Base-by-base conservation (phyloP, 2,888 invertebrate genomes). In the Drosophila suboccidentalis region DNA sequence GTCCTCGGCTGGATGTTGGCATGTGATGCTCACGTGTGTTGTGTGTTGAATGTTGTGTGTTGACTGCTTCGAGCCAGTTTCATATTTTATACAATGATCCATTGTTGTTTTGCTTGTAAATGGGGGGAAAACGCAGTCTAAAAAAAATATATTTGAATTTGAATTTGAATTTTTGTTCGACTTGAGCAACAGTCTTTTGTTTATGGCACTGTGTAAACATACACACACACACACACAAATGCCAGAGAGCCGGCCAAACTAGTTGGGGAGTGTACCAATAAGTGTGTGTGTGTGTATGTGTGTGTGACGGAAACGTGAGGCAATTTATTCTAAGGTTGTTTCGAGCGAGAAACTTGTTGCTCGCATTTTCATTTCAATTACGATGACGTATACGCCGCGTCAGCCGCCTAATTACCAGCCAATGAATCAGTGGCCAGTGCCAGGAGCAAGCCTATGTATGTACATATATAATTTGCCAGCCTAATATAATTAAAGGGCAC, bases 271-370 rank as follows among this genome's bases (percentile, higher is more conserved):
- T 68, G 57, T 60, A n/a, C 19, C 19, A 62, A 36, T 47, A 13
- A 10, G 41, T 54, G 29, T 34, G 26, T 61, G 44, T 68, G 13
- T 60, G 19, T 63, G 41, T 68, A 47, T 62, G 22, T 71, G 60
- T 77, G 62, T 67, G 55, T 67, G 59, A 59, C 82, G 85, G 89
- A 86, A 86, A 89, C 89, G 89, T 86, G 89, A 76, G 76, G 88
- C 78, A 85, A 86, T 89, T 89, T 82, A 89, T 86, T 87, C 80
- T 87, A 89, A 86, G 89, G 87, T 89, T 86, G 80, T 89, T 75
- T 69, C 26, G 68, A 74, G 57, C 75, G 68, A 80, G 81, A 78
- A 80, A 84, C 84, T 89, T 84, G 84, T 84, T 84, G 84, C 84
- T 75, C 87, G 75, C 87, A 80, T 80, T 80, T 85, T 76, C 71